Evolutionary conservation across 1,140 invertebrate genomes (phyloP), one percentile per base, ranked within the genome.

Genomic region (Dysdera silvatica): DNA sequence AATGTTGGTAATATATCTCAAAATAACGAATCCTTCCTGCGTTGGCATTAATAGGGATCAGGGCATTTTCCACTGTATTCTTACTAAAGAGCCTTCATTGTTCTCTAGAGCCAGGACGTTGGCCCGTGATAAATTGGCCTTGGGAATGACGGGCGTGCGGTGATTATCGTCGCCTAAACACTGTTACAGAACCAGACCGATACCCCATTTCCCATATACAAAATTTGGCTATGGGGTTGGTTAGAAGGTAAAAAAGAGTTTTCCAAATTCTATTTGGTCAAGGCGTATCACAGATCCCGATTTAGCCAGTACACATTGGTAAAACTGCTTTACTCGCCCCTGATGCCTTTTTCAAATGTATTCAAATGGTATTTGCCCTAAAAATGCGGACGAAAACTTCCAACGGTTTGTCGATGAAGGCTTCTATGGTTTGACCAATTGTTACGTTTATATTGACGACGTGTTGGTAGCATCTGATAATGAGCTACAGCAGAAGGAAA

Each of bases 311-410:
- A 3, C 55, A 67, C 41, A n/a, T 60, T 7, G 29, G 29, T 26
- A 66, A 66, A 35, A 59, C 5, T 23, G 63, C 64, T 8, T 26
- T 67, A 24, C 3, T 28, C 14, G 41, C 62, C 28, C 64, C 62
- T 23, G 31, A 57, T 28, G 64, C 63, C 3, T 40, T 66, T 8
- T 66, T 60, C n/a, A 4, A 67, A 67, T 61, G 55, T 6, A 40
- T 5, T 7, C 26, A 35, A 35, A 67, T 67, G 65, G 53, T 55
- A 14, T 67, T 67, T 58, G 65, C 53, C 10, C 43, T 67, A 16
- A 51, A 54, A 33, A 67, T 67, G 28, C 28, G 64, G 14, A 16
- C 3, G 29, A 18, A 2, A 53, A 57, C 12, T 66, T 67, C 43
- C 51, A 66, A 29, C 4, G 45, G 33, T 57, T 66, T 18, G 2